phyloP scores from a whole-genome alignment of 2,797 vertebrate genomes.

The Pachyuromys duprasi region DNA sequence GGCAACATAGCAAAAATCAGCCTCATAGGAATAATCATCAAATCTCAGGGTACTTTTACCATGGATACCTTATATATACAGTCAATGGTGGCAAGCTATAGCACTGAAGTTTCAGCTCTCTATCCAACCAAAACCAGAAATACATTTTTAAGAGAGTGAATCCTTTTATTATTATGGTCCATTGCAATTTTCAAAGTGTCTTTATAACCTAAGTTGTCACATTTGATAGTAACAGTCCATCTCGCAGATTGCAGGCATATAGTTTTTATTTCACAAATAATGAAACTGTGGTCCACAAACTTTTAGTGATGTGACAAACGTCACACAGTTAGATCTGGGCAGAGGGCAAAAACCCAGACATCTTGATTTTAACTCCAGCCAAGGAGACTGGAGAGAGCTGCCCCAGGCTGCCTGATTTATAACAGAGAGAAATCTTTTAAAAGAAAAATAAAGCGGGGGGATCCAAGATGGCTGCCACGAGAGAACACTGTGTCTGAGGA shows the following conservation, averaged over 20 bases:
- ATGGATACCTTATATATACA: background rate
- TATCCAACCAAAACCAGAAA: background rate
- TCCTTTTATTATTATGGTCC: background rate
- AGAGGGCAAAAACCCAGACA: conserved; percentile 16
- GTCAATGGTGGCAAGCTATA: background rate
- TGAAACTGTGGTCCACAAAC: background rate
- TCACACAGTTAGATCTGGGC: background rate
- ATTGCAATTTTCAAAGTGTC: background rate
- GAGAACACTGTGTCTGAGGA: too few relatives aligned
- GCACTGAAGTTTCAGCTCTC: too few relatives aligned
- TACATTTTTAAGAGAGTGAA: background rate
- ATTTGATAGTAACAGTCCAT: background rate
- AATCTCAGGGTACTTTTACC: background rate
- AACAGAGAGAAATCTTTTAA: conserved; percentile 30
- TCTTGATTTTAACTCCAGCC: conserved; percentile 6
- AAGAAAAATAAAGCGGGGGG: conserved; percentile 61
- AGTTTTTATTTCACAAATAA: background rate
- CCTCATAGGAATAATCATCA: background rate
- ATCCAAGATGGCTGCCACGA: too few relatives aligned
- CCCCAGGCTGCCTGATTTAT: conserved; percentile 3
- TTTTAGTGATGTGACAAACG: conserved; percentile 5
- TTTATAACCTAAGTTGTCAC: background rate
- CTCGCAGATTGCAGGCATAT: background rate
- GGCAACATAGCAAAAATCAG: background rate
- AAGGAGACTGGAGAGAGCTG: background rate